phyloP scores from a whole-genome alignment of 2,888 invertebrate genomes.

The Parasteatoda lunata region DNA sequence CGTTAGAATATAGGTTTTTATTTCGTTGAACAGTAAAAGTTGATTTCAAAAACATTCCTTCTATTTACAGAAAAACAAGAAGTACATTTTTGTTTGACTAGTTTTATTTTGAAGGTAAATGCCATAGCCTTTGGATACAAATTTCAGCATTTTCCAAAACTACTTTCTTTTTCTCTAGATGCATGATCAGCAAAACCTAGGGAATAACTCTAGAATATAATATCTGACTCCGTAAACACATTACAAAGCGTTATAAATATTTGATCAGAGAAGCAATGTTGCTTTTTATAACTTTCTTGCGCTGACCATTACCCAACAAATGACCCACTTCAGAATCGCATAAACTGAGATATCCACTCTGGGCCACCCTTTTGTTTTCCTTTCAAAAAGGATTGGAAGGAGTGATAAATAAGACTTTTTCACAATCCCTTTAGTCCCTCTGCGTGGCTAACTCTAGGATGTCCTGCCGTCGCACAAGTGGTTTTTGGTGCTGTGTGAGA shows the following conservation, averaged over 20 bases:
- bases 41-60: too few species aligned
- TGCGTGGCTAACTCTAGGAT: constrained; percentile 2
- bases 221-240: not conserved
- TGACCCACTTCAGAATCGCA: constrained; percentile 38
- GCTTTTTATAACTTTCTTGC: constrained; percentile 21
- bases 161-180: too few species aligned
- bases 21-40: too few species aligned
- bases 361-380: constrained; percentile 27
- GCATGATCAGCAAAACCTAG: too few species aligned
- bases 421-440: constrained; percentile 33
- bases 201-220: too few species aligned
- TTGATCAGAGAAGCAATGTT: not conserved
- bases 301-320: constrained; percentile 38
- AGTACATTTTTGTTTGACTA: too few species aligned
- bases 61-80: too few species aligned
- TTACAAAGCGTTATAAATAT: not conserved
- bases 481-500: not conserved
- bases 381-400: constrained; percentile 33
- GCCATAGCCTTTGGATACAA: too few species aligned
- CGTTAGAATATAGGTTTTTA: too few species aligned
- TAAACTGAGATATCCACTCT: constrained; percentile 35
- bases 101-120: too few species aligned
- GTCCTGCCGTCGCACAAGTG: constrained; percentile 5
- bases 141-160: too few species aligned
- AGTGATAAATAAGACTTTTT: constrained; percentile 37